These are phyloP conservation scores for Siderastrea radians DNA, from an alignment of 92 coral and sea anemone species.

Conservation along the genomic window DNA sequence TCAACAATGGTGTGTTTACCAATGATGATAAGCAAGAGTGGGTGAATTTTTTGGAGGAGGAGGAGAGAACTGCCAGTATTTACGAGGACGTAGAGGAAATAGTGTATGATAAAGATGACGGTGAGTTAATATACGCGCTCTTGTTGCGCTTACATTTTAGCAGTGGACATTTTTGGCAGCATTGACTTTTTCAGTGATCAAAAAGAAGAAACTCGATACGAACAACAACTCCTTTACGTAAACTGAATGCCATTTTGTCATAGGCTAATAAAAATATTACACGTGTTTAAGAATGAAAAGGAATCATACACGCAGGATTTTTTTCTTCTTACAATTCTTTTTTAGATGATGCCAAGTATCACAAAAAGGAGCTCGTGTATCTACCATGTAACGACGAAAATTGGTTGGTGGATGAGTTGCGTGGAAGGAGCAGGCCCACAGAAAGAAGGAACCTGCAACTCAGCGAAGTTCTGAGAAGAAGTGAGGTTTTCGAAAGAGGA, in stretches of 20 bases:
- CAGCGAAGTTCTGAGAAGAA: conserved; percentile 1
- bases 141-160: no score
- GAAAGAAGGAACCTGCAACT: background rate
- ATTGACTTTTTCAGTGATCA: no score
- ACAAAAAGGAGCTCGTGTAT: conserved; percentile 8
- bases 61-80: conserved; percentile 9
- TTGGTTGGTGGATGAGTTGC: conserved; percentile 8
- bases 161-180: no score
- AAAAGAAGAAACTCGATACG: no score
- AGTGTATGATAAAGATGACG: conserved; percentile 30
- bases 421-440: background rate
- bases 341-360: conserved; percentile 9
- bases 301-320: no score
- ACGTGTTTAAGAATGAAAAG: no score
- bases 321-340: no score
- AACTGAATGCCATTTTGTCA: no score
- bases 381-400: background rate
- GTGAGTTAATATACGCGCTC: background rate
- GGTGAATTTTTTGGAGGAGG: conserved; percentile 45
- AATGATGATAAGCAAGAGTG: conserved; percentile 39
- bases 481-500: conserved; percentile 24
- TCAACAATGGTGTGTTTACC: conserved; percentile 43
- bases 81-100: conserved; percentile 21
- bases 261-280: no score
- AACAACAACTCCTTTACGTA: no score